A percentile compares a stretch with the other conserved stretches of the same genome.
phyloP scores from a whole-genome alignment of 53 echinoderm and acorn worm species.

The Mesocentrotus franciscanus region DNA sequence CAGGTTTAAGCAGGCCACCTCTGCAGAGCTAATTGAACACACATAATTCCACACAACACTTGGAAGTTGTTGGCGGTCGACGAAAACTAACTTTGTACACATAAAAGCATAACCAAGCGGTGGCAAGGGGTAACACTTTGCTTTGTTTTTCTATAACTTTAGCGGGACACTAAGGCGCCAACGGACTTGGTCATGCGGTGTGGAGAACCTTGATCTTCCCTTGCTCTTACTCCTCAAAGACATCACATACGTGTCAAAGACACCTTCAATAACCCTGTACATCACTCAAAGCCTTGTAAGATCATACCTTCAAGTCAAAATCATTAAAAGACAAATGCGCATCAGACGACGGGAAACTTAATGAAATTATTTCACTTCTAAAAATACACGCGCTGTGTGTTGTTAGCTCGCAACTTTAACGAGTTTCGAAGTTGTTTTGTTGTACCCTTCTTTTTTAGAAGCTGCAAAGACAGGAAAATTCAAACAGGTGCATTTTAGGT shows the following conservation, averaged over 20 bases:
- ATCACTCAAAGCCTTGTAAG: constrained; percentile 13
- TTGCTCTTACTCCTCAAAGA: not conserved
- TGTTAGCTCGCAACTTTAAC: not conserved
- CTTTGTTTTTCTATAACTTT: constrained; percentile 12
- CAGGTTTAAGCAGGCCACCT: not conserved
- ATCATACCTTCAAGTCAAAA: not conserved
- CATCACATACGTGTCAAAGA: not conserved
- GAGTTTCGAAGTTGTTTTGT: not conserved
- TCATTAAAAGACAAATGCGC: not conserved
- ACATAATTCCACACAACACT: constrained; percentile 46
- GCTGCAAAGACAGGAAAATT: not conserved
- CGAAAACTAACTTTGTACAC: constrained; percentile 42
- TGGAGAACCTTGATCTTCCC: not conserved
- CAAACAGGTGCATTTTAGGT: not conserved
- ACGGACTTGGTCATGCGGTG: constrained; percentile 21
- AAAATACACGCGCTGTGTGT: not conserved
- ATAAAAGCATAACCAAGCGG: constrained; percentile 12
- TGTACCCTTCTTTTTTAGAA: not conserved
- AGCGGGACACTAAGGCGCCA: constrained; percentile 14
- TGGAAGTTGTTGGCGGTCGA: constrained; percentile 46
- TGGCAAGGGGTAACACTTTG: constrained; percentile 9
- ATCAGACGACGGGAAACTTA: not conserved
- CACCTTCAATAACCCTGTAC: not conserved
- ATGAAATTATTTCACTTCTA: constrained; percentile 10
- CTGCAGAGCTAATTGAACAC: constrained; percentile 45